Base-by-base conservation (phyloP, 2,113 vertebrate genomes). In the Oryzias curvinotus region DNA sequence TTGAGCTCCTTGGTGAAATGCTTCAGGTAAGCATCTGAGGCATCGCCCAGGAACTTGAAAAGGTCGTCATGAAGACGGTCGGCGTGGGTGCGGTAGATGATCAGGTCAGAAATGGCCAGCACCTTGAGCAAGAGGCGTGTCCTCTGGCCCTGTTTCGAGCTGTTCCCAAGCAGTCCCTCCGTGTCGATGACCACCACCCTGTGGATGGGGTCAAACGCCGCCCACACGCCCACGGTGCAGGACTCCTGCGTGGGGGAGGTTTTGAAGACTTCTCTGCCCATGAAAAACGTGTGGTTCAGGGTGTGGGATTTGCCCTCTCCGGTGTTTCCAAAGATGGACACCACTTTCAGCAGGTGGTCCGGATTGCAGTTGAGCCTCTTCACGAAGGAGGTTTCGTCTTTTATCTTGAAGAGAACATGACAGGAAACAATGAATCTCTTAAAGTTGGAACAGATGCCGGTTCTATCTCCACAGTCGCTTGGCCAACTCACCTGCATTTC, bases 251-350 rank as follows among this genome's bases (percentile, higher is more conserved):
- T 92, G 59, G 97, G 96, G 63, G 97, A 99, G 0, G 97, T 99
- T 89, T 96, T 96, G 87, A 99, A 99, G 57, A 99, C 97, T 80
- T 99, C 97, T 30, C 93, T 93, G 52, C 97, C 96, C 81, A 93
- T 93, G 90, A 99, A 98, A 90, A 99, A 99, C 2, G 97, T 95
- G 81, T 99, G 96, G 84, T 99, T 99, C 64, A 99, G 93, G 47
- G 97, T 99, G 85, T 99, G 96, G 66, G 97, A 99, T 87, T 99
- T 99, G 43, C 97, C 97, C 85, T 99, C 97, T 46, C 97, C 97
- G 0, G 97, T 99, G 89, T 99, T 99, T 68, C 97, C 97, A 86
- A 99, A 98, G 89, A 99, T 96, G 77, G 97, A 98, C 82, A 99
- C 95, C 83, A 99, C 97, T 84, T 99, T 99, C 82, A 99, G 88